Base-by-base conservation (phyloP, 2,113 vertebrate genomes). In the Sciurus niger region DNA sequence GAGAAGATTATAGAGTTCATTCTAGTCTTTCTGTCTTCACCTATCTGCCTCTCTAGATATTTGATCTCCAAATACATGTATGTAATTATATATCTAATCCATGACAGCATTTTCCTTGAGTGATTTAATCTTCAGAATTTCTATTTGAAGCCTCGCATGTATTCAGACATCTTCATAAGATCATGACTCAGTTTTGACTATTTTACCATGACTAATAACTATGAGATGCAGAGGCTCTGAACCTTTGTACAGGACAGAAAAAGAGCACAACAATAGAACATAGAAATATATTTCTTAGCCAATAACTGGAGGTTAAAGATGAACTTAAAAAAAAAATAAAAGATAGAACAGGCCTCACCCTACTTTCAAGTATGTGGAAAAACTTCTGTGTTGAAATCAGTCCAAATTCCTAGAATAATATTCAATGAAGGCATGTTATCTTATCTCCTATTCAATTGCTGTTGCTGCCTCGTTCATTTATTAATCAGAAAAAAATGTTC, bases 341-440 rank as follows among this genome's bases (percentile, higher is more conserved):
- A 84, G 24, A 8, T 32, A 92, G 30, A 92, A 84, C 1, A 80
- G 77, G 51, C 53, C 46, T 84, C 48, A 89, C 60, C 25, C n/a
- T 65, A 48, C 67, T 63, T 51, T 67, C 94, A 88, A 85, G 58
- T 34, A 84, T 32, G 32, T 48, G 72, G 78, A 51, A 67, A 92
- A 37, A 80, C 14, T n/a, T 78, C 30, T 73, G 2, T 93, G 83
- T 96, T 63, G 74, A 96, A 95, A 89, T 97, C n/a, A 88, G 63
- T 17, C 74, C 72, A 78, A 90, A 96, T 96, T 97, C 89, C 46
- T 96, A 12, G 12, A 94, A 94, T 48, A 37, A 80, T 51, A 94
- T 40, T 48, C n/a, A 72, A 55, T 63, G 60, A 80, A 70, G 9
- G 43, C 43, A 46, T 82, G 14, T 1, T 88, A 53, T 87, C 48